phyloP scores from a whole-genome alignment of 2,113 vertebrate species.

The Chiloscyllium plagiosum region DNA sequence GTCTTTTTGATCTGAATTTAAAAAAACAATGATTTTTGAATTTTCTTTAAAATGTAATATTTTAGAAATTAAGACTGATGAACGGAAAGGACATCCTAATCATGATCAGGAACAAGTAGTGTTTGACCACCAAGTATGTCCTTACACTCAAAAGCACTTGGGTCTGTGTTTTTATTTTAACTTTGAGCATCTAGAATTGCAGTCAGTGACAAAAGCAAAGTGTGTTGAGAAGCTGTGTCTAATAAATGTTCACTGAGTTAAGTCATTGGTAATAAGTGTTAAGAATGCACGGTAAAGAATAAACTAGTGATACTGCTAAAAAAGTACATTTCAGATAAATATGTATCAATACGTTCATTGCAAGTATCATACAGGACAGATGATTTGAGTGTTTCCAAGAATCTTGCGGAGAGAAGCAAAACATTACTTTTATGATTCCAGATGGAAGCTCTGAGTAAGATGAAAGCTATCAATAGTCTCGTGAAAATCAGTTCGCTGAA shows the following conservation, averaged over 20 bases:
- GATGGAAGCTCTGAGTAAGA: slow-evolving; percentile 93
- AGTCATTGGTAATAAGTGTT: background rate
- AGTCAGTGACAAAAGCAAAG: background rate
- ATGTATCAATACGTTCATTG: background rate
- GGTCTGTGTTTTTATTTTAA: background rate
- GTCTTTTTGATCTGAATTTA: background rate
- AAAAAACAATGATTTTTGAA: background rate
- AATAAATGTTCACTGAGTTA: background rate
- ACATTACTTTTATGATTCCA: slow-evolving; percentile 50
- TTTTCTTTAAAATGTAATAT: background rate
- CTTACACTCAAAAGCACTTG: background rate
- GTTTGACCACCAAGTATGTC: background rate
- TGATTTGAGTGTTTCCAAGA: background rate
- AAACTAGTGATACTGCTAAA: background rate
- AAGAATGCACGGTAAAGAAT: background rate
- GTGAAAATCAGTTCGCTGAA: slow-evolving; percentile 91
- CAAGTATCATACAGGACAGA: background rate
- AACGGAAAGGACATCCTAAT: background rate
- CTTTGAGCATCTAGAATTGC: background rate
- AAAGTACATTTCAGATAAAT: background rate
- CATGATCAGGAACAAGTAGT: background rate
- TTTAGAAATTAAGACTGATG: background rate
- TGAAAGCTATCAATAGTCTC: slow-evolving; percentile 89
- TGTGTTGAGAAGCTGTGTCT: background rate
- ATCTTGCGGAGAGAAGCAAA: background rate